Evolutionary conservation across 2,113 vertebrate genomes (phyloP), one percentile per base, ranked within the genome.

Genomic region (Rhipidura dahli): DNA sequence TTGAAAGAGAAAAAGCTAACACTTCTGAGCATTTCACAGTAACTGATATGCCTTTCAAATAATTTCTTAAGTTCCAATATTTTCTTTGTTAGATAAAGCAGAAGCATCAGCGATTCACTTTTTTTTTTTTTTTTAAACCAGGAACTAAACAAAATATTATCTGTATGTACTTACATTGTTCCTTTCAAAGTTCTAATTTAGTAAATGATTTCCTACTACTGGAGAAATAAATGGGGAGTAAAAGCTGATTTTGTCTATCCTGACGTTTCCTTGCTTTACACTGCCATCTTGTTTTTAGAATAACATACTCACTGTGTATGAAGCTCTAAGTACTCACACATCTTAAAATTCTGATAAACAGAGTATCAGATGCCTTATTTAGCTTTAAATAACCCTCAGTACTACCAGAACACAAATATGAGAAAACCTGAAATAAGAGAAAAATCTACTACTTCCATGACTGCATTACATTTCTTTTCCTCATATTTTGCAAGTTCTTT

Each of bases 51-150:
- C 11, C 7, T 85, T 88, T 87, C 26, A 81, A 89, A 42, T 28
- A 57, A 53, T 54, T 80, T 80, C 13, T 63, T 13, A 83, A 20
- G 1, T 53, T 59, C 6, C 2, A 78, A 2, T 61, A 33, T 50
- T 45, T 87, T 65, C 6, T 77, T 68, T 9, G 3, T 59, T 53
- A 31, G 8, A 20, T n/a, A 23, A 64, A 65, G 21, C 7, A 84
- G 39, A 93, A 49, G 1, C 7, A 64, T 56, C 17, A 30, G 15
- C 53, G 40, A 80, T 50, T 72, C 28, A 22, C 11, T 33, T 2
- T 1, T 11, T 14, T 33, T 2, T 1, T 11, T 14, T 10, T 33
- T 65, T 61, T 10, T 2, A 3, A 37, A 78, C 15, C 4, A 2
- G 4, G 2, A 79, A 28, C 11, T 9, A 42, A 81, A 33, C 1